A percentile compares a stretch with the other conserved stretches of the same genome.
phyloP scores from a whole-genome alignment of 1,140 invertebrate species.

The Drosophila kanapiae region DNA sequence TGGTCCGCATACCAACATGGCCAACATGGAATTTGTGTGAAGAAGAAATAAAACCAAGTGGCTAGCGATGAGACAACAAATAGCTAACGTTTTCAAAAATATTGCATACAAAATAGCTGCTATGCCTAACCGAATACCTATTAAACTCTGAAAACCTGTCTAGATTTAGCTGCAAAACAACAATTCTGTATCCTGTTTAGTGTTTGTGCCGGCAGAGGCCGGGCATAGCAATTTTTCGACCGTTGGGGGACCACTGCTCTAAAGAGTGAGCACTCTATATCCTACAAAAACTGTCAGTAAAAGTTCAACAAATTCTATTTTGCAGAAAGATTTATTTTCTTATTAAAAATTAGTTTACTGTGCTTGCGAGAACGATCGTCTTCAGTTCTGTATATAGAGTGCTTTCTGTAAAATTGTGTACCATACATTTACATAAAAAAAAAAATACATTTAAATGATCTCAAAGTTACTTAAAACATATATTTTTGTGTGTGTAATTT shows the following conservation, averaged over 20 bases:
- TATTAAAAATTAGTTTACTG: neutral
- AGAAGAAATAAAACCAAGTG: neutral
- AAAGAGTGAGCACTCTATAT: conserved; percentile 13
- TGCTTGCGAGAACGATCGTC: conserved; percentile 4
- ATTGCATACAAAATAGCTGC: too few relatives aligned
- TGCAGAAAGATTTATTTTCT: neutral
- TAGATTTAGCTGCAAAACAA: too few relatives aligned
- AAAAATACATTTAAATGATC: conserved; percentile 80
- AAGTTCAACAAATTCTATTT: neutral
- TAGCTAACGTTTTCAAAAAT: too few relatives aligned
- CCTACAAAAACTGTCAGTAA: neutral
- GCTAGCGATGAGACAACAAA: too few relatives aligned
- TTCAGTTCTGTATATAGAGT: conserved; percentile 30
- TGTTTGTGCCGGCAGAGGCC: neutral
- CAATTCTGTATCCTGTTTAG: too few relatives aligned
- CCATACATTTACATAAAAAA: conserved; percentile 60
- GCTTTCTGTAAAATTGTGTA: conserved; percentile 49
- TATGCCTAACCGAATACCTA: too few relatives aligned
- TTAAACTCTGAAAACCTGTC: too few relatives aligned
- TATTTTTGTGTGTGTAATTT: conserved; percentile 74
- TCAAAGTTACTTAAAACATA: conserved; percentile 83
- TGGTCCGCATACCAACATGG: neutral
- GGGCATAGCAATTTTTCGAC: too few relatives aligned
- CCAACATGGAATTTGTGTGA: neutral
- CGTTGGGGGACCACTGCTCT: neutral